These are phyloP conservation scores for Dryobota labecula DNA, from an alignment of 2,888 invertebrate species.

Conservation along the genomic window DNA sequence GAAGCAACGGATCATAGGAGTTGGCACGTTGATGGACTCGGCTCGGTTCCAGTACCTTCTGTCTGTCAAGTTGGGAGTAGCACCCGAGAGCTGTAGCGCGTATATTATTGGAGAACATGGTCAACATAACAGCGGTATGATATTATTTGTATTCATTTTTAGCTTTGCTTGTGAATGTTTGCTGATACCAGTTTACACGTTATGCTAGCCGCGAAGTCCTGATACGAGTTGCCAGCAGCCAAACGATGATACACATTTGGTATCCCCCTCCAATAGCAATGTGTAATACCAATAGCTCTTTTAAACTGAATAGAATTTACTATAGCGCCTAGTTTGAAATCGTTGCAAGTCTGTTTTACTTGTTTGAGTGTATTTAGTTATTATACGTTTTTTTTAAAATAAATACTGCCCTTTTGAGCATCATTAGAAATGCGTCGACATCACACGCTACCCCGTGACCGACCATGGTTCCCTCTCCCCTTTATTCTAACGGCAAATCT, in stretches of 20 bases:
- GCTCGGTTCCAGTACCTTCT: slow-evolving; percentile 95
- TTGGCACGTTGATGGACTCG: slow-evolving; percentile 96
- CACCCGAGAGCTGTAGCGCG: slow-evolving; percentile 94
- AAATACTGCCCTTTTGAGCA: too few species aligned
- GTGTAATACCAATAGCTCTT: too few species aligned
- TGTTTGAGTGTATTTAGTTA: too few species aligned
- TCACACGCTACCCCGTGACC: too few species aligned
- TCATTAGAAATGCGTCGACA: too few species aligned
- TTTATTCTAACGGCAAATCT: too few species aligned
- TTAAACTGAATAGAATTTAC: too few species aligned
- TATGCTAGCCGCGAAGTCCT: not conserved
- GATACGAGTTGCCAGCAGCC: not conserved
- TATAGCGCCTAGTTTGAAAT: not conserved
- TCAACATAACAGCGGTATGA: slow-evolving; percentile 92
- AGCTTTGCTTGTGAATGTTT: not conserved
- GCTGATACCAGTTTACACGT: not conserved
- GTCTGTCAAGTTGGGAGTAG: slow-evolving; percentile 93
- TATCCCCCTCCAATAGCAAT: not conserved
- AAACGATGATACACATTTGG: not conserved
- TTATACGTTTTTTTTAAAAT: too few species aligned
- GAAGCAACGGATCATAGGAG: slow-evolving; percentile 94
- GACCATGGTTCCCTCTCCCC: too few species aligned
- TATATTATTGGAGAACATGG: slow-evolving; percentile 97
- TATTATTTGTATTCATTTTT: not conserved
- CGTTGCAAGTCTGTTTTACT: too few species aligned